Conservation (phyloP, 2,113 vertebrate genomes). For the Nicator chloris region DNA sequence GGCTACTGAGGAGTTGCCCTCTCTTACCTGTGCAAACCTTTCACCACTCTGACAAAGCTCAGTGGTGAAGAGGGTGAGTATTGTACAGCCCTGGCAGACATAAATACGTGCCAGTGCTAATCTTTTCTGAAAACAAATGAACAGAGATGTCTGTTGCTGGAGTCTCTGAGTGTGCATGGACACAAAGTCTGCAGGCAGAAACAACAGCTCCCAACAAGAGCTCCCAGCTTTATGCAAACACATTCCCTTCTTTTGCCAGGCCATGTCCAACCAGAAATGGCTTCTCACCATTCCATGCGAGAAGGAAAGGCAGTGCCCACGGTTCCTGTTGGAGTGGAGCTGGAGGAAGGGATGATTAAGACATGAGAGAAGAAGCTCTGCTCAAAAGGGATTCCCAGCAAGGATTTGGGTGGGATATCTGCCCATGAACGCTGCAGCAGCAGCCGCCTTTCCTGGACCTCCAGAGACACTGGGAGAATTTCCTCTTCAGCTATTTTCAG, state of each 20-base stretch:
- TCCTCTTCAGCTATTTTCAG: conserved; percentile 51
- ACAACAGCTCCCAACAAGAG: neutral
- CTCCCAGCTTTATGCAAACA: neutral
- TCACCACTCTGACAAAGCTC: neutral
- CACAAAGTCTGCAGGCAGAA: neutral
- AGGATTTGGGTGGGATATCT: neutral
- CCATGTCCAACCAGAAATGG: neutral
- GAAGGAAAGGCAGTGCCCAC: neutral
- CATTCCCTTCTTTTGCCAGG: neutral
- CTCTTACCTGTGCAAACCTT: accelerated
- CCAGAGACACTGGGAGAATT: conserved; percentile 12
- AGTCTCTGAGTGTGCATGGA: neutral
- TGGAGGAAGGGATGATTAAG: neutral
- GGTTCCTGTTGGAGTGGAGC: neutral
- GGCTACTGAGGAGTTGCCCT: neutral
- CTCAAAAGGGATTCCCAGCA: neutral
- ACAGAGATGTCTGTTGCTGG: neutral
- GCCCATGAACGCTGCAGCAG: neutral
- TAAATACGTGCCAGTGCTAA: neutral
- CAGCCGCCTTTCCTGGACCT: neutral
- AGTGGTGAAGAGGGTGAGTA: neutral
- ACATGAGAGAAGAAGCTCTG: neutral
- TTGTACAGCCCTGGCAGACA: neutral
- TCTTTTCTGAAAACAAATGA: neutral
- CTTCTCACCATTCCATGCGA: accelerated